A percentile compares a stretch with the other conserved stretches of the same genome.
phyloP scores from a whole-genome alignment of 2,113 vertebrate genomes.

The Puntigrus tetrazona region DNA sequence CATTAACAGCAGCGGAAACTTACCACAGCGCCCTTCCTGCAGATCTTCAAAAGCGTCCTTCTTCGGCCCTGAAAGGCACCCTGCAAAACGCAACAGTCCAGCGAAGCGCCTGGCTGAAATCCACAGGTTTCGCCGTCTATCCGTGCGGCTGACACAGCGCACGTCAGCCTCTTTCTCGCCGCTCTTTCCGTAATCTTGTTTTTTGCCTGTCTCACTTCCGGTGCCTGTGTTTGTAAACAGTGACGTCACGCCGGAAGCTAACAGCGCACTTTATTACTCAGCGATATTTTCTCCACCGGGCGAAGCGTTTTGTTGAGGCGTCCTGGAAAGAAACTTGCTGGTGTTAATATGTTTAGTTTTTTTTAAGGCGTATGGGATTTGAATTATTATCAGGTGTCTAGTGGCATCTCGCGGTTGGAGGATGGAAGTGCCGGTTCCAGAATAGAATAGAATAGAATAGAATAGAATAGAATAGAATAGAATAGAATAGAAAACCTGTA shows the following conservation, averaged over 20 bases:
- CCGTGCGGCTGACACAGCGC: neutral
- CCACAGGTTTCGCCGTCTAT: neutral
- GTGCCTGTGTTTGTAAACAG: conserved; percentile 46
- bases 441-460: neutral
- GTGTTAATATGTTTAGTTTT: neutral
- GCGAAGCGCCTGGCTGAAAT: neutral
- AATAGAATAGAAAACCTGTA: neutral
- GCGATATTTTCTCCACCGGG: neutral
- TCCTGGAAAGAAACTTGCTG: neutral
- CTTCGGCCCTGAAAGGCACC: neutral
- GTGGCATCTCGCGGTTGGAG: conserved; percentile 31
- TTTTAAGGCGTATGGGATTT: no score
- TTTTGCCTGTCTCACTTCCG: conserved; percentile 49
- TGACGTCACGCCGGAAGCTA: neutral
- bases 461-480: neutral
- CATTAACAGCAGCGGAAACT: neutral
- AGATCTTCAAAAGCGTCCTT: neutral
- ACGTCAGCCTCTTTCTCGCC: neutral
- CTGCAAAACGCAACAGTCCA: neutral
- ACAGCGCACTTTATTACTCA: neutral
- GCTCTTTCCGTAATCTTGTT: conserved; percentile 43
- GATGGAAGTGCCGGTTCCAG: neutral
- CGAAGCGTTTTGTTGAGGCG: neutral
- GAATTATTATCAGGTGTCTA: neutral
- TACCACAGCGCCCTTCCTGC: neutral